A percentile compares a stretch with the other conserved stretches of the same genome.
Conservation (phyloP, 2,888 invertebrate genomes). For the Mantis religiosa region DNA sequence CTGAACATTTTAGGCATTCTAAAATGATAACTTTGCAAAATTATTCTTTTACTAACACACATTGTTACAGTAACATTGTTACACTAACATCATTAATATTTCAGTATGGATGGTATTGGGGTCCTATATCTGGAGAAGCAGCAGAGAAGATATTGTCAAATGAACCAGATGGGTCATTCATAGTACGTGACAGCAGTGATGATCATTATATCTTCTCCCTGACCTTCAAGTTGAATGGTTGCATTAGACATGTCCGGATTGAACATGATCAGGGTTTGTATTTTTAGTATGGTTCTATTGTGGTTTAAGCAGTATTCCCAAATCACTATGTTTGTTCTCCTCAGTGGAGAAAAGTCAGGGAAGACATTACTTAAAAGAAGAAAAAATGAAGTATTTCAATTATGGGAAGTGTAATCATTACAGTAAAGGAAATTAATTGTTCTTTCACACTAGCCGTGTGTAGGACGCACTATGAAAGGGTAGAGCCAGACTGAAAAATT, state of each 20-base stretch:
- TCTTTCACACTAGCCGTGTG: no score
- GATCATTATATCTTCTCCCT: slow-evolving; percentile 92
- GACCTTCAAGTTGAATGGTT: slow-evolving; percentile 86
- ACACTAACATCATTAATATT: slow-evolving; percentile 39
- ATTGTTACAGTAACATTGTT: no score
- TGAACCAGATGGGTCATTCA: slow-evolving; percentile 91
- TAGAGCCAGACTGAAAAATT: no score
- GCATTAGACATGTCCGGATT: slow-evolving; percentile 85
- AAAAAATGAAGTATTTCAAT: no score
- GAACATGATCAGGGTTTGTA: slow-evolving; percentile 87
- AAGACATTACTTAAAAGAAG: no score
- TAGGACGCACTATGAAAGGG: no score
- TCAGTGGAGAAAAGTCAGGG: no score
- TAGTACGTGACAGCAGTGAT: slow-evolving; percentile 89
- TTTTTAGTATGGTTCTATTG: background rate
- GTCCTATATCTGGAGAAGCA: slow-evolving; percentile 84
- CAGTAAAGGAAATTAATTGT: no score
- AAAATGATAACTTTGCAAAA: no score
- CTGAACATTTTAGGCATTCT: no score
- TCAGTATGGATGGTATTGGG: slow-evolving; percentile 95
- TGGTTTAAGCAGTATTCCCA: background rate
- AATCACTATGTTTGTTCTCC: background rate
- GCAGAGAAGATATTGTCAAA: slow-evolving; percentile 87
- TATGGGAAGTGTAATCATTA: no score
- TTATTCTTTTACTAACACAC: no score